phyloP scores from a whole-genome alignment of 2,113 vertebrate genomes.

The Limanda limanda region DNA sequence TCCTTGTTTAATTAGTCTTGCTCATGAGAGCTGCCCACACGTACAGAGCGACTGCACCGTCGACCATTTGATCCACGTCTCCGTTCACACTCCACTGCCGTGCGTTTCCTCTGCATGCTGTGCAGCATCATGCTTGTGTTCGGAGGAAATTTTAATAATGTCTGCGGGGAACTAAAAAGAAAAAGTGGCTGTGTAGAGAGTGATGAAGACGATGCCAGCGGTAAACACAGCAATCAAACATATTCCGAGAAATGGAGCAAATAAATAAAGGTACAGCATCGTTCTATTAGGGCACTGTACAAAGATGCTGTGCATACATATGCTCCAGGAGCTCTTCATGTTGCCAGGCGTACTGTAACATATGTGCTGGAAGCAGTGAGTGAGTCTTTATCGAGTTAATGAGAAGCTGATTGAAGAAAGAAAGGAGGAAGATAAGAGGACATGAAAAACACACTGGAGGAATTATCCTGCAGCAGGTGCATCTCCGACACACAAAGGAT shows the following conservation, averaged over 20 bases:
- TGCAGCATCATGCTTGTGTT: not conserved
- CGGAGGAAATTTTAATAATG: slow-evolving; percentile 31
- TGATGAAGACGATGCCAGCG: slow-evolving; percentile 7
- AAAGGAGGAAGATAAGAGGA: not conserved
- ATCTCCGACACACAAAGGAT: not conserved
- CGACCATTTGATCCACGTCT: not conserved
- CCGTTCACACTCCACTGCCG: not conserved
- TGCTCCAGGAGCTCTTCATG: not conserved
- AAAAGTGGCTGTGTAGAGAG: not conserved
- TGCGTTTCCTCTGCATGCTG: no score
- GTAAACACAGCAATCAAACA: slow-evolving; percentile 20
- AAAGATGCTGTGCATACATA: not conserved
- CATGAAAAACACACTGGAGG: not conserved
- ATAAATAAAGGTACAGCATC: not conserved
- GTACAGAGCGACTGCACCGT: not conserved
- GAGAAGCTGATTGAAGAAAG: not conserved
- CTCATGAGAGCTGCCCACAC: not conserved
- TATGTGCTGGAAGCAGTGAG: not conserved
- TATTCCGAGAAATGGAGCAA: slow-evolving; percentile 4
- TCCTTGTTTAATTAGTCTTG: not conserved
- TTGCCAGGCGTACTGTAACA: not conserved
- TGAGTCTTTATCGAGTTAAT: not conserved
- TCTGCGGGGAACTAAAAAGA: slow-evolving; percentile 28
- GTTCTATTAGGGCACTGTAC: not conserved
- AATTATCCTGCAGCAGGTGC: not conserved